phyloP scores from a whole-genome alignment of 92 coral and sea anemone genomes.

The Heliopora coerulea region DNA sequence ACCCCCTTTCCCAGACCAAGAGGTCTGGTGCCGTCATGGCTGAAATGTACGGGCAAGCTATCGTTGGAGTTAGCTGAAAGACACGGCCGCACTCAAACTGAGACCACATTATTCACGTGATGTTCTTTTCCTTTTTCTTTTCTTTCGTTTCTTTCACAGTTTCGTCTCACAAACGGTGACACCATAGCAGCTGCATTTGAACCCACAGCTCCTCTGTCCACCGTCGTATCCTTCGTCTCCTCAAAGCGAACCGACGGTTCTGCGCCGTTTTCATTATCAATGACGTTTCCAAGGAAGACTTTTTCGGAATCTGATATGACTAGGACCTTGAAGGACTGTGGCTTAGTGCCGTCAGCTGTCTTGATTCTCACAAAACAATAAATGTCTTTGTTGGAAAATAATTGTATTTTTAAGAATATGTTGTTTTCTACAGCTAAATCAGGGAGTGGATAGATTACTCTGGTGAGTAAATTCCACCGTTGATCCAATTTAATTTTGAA shows the following conservation, averaged over 20 bases:
- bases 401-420: too few species aligned
- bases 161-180: constrained; percentile 86
- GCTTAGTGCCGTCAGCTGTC: constrained; percentile 90
- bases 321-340: constrained; percentile 78
- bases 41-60: too few species aligned
- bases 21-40: too few species aligned
- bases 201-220: constrained; percentile 73
- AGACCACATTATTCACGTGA: too few species aligned
- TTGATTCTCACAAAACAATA: constrained; percentile 74
- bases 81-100: too few species aligned
- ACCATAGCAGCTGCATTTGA: constrained; percentile 80
- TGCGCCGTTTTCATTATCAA: constrained; percentile 83
- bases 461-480: too few species aligned
- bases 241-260: constrained; percentile 84
- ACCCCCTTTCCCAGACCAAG: too few species aligned
- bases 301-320: constrained; percentile 76
- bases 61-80: too few species aligned
- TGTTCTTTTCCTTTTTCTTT: constrained; percentile 7
- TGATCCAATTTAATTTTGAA: too few species aligned
- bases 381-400: background rate
- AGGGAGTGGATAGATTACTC: too few species aligned
- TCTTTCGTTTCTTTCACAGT: constrained; percentile 49
- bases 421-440: too few species aligned
- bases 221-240: constrained; percentile 63
- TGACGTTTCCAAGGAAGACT: constrained; percentile 92